A percentile compares a stretch with the other conserved stretches of the same genome.
Conservation (phyloP, 2,797 vertebrate species). For the Chelonia mydas region DNA sequence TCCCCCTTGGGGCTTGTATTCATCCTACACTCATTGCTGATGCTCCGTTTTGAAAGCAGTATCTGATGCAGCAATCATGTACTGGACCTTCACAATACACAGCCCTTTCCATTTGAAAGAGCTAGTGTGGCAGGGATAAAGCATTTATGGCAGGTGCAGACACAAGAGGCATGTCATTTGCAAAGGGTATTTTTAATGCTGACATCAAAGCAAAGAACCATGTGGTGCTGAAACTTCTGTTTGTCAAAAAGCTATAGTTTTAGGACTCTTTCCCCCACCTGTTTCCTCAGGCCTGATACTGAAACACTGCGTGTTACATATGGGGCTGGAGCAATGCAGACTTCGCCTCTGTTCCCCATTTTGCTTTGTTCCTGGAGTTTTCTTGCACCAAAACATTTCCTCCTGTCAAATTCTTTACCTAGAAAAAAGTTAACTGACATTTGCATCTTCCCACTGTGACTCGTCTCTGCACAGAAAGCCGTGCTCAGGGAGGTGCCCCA, state of each 20-base stretch:
- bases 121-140: fast-evolving
- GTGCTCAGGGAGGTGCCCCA: neutral
- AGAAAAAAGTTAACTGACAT: neutral
- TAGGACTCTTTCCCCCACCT: neutral
- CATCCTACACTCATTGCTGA: neutral
- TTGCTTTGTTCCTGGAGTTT: neutral
- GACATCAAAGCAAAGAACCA: neutral
- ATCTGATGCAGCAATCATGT: neutral
- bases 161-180: fast-evolving
- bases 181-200: neutral
- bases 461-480: neutral
- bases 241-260: neutral
- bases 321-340: neutral
- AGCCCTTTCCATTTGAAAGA: neutral
- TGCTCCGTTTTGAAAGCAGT: too few relatives aligned
- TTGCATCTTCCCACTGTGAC: neutral
- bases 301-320: neutral
- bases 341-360: neutral
- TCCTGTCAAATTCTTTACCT: neutral
- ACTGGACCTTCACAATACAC: neutral
- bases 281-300: neutral
- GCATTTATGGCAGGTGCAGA: neutral
- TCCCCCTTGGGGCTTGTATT: neutral
- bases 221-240: neutral
- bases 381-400: fast-evolving